Percentiles rank a stretch among this genome's conserved stretches.
phyloP scores from a whole-genome alignment of 2,113 vertebrate genomes.

The Emydocephalus ijimae region DNA sequence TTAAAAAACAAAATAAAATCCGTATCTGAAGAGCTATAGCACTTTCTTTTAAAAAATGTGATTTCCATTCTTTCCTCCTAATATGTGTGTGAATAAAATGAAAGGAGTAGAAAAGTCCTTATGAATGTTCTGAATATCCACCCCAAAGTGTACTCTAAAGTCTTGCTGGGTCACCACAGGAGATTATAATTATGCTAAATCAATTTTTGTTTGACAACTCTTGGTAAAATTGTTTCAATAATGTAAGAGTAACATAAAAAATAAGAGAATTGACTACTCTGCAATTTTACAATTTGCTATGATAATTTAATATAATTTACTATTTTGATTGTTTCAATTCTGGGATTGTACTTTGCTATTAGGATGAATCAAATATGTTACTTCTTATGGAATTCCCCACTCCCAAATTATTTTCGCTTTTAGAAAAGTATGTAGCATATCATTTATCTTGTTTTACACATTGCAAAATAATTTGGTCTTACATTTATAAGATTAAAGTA shows the following conservation, averaged over 20 bases:
- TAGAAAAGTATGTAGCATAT: background rate
- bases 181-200: background rate
- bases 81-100: background rate
- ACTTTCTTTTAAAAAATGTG: background rate
- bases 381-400: background rate
- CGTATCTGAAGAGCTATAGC: background rate
- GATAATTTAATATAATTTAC: background rate
- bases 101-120: background rate
- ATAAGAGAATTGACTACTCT: background rate
- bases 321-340: background rate
- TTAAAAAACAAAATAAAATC: background rate
- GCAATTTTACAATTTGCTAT: background rate
- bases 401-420: background rate
- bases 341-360: background rate
- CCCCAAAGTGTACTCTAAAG: background rate
- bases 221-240: background rate
- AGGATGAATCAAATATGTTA: background rate
- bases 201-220: background rate
- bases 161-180: background rate
- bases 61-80: background rate
- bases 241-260: background rate
- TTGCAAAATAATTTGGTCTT: background rate
- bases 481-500: background rate
- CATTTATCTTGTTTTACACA: background rate
- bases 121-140: background rate